Evolutionary conservation across 2,797 vertebrate species (phyloP).

Genomic region (Ptychobarbus kaznakovi): DNA sequence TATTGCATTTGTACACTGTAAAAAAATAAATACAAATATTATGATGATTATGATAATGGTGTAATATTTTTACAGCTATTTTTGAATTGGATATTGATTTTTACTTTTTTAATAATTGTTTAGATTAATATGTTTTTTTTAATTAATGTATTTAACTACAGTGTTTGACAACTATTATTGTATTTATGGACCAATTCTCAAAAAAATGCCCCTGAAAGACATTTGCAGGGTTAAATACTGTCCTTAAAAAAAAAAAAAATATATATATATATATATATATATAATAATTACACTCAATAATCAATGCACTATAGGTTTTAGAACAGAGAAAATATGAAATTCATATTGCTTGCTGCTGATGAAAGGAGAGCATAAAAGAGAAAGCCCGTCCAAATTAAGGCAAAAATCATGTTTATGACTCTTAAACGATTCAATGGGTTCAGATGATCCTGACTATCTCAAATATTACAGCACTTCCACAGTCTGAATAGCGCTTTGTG

Average conservation of each 20-base stretch:
- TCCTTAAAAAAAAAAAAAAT: neutral
- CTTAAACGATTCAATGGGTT: neutral
- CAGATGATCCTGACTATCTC: neutral
- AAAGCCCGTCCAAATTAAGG: neutral
- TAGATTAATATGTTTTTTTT: too few relatives aligned
- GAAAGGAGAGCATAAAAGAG: neutral
- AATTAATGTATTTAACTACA: too few relatives aligned
- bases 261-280: too few relatives aligned
- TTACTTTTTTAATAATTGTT: too few relatives aligned
- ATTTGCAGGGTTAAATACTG: neutral
- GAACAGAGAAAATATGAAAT: neutral
- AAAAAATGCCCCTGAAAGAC: neutral
- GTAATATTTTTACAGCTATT: neutral
- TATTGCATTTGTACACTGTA: too few relatives aligned
- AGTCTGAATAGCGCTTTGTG: neutral
- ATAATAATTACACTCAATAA: neutral
- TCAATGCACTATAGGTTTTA: neutral
- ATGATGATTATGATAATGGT: too few relatives aligned
- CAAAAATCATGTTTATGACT: neutral
- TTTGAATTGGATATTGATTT: too few relatives aligned
- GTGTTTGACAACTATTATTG: too few relatives aligned
- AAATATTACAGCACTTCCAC: neutral
- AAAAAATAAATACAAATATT: too few relatives aligned
- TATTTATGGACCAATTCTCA: too few relatives aligned
- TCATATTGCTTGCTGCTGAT: neutral